Evolutionary conservation across 2,888 invertebrate genomes (phyloP).

Genomic region (Eueremaeus valkanovi): DNA sequence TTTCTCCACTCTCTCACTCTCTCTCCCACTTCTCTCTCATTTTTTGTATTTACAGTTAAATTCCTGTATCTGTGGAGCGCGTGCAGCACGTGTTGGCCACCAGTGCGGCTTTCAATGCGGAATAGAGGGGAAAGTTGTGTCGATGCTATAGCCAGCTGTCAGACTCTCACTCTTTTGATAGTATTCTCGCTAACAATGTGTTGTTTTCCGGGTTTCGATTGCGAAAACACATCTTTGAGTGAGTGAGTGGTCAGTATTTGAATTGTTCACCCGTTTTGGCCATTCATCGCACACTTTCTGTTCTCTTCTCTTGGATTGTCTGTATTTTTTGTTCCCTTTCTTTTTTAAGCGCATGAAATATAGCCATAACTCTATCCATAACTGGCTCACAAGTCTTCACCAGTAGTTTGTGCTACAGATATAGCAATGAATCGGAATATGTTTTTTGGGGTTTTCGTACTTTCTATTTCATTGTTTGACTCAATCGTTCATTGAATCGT

Average conservation of each 20-base stretch:
- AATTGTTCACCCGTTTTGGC: constrained; percentile 13
- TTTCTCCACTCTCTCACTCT: neutral
- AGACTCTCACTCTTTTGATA: constrained; percentile 31
- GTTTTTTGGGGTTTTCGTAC: constrained; percentile 34
- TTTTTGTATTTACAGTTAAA: constrained; percentile 35
- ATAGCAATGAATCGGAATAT: neutral
- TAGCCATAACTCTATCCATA: constrained; percentile 10
- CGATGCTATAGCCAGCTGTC: constrained; percentile 27
- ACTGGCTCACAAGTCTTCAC: neutral
- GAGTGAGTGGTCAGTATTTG: constrained; percentile 13
- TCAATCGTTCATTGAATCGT: constrained; percentile 34
- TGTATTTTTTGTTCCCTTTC: neutral
- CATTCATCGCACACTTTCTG: constrained; percentile 1
- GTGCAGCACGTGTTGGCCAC: constrained; percentile 31
- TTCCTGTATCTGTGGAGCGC: constrained; percentile 29
- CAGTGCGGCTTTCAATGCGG: neutral
- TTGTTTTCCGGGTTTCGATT: constrained; percentile 33
- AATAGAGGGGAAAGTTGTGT: constrained; percentile 14
- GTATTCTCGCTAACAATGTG: constrained; percentile 3
- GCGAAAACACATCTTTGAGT: neutral
- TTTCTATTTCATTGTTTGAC: constrained; percentile 18
- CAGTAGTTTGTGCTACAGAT: constrained; percentile 26
- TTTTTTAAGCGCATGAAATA: constrained; percentile 17
- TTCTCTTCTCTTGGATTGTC: neutral
- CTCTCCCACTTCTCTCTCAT: neutral